Base-by-base conservation (phyloP, 2,797 vertebrate species). In the Setipinna tenuifilis region DNA sequence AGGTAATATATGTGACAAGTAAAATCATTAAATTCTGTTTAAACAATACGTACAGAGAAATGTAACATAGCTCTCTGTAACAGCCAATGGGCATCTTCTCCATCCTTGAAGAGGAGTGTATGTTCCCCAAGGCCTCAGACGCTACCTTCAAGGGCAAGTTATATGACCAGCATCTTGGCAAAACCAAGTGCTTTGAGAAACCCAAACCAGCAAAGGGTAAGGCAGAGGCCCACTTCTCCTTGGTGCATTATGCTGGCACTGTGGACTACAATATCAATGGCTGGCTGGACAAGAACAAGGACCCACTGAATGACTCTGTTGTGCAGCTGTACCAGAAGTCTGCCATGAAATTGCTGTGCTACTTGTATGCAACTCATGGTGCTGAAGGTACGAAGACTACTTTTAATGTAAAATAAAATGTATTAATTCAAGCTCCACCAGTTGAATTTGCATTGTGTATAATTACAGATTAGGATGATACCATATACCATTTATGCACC, bases 111-210 rank as follows among this genome's bases (percentile, higher is more conserved):
- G 95, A 96, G 90, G 95, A 96, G 91, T 96, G 94, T 84, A 96
- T 95, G 95, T 96, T 95, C 91, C 95, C 89, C 41, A 90, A 90
- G n/a, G 92, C 94, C 0, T 92, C 95, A 80, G 95, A 96, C 87
- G 91, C 84, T 0, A 93, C 96, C 88, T 97, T 97, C 89, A 97
- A 96, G 91, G 96, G 96, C 92, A 97, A 98, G 90, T 90, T 98
- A 71, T 92, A 97, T 3, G 97, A 97, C 82, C 97, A 98, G 89
- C 97, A 98, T 89, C 93, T 98, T 90, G 97, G 97, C 83, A 97
- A 98, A 91, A 89, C 85, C 31, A 90, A 86, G 78, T 94, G 93
- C 50, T 97, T 96, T 92, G 95, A 96, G 86, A 96, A 96, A 87
- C 96, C 96, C 21, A 97, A 96, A 23, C 93, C 93, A 57, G 91